phyloP scores from a whole-genome alignment of 2,888 invertebrate genomes.

The Carabus problematicus region DNA sequence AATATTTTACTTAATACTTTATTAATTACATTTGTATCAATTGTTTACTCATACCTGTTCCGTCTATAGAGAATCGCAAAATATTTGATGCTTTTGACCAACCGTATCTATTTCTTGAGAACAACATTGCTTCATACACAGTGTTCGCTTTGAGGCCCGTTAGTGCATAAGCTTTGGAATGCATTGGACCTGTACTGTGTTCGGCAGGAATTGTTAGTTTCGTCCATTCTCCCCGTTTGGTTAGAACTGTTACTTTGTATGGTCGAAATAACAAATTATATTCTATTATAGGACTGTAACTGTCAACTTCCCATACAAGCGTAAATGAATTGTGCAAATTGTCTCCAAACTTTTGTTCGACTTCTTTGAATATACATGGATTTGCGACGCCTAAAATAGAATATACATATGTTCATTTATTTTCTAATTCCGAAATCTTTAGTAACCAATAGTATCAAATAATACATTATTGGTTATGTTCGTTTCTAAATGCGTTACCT shows the following conservation, averaged over 20 bases:
- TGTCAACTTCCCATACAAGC: constrained; percentile 85
- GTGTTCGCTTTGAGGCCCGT: constrained; percentile 76
- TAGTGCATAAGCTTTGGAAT: constrained; percentile 77
- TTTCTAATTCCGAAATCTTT: too few relatives aligned
- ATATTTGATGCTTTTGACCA: constrained; percentile 82
- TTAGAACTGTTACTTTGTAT: constrained; percentile 60
- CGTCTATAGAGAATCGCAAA: constrained; percentile 78
- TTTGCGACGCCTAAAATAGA: constrained; percentile 68
- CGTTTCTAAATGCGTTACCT: too few relatives aligned
- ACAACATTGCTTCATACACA: constrained; percentile 78
- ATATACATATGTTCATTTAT: neutral
- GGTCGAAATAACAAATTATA: constrained; percentile 68
- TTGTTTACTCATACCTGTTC: constrained; percentile 65
- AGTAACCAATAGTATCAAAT: neutral
- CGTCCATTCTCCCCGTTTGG: constrained; percentile 68
- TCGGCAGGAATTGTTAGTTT: constrained; percentile 75
- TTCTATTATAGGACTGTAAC: constrained; percentile 80
- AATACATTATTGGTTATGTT: too few relatives aligned
- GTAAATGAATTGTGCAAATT: constrained; percentile 67
- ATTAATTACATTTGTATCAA: constrained; percentile 1
- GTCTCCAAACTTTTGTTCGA: constrained; percentile 60
- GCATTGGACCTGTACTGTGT: constrained; percentile 72
- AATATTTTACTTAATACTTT: constrained; percentile 19
- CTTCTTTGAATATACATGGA: constrained; percentile 71
- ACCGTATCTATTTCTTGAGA: constrained; percentile 85